Evolutionary conservation across 2,797 vertebrate species (phyloP).

Genomic region (Coregonus sp.): DNA sequence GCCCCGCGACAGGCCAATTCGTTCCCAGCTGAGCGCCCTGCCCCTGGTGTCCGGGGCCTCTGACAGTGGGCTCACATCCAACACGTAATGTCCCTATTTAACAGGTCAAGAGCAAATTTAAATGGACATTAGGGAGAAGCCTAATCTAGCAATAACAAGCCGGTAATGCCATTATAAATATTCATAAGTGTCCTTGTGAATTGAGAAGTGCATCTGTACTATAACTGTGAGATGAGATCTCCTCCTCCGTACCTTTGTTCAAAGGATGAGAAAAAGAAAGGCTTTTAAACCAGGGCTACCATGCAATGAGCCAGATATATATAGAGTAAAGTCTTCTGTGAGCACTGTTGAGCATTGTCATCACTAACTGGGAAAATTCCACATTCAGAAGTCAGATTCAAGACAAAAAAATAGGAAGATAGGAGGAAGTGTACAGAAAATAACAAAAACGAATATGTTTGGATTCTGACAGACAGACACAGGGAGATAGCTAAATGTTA

Average conservation of each 20-base stretch:
- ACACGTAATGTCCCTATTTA: conserved; percentile 49
- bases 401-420: no score
- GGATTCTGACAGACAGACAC: no score
- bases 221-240: no score
- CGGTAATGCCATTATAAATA: conserved; percentile 43
- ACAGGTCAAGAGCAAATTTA: conserved; percentile 56
- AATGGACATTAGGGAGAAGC: conserved; percentile 43
- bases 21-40: conserved; percentile 52
- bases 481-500: no score
- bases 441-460: no score
- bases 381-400: no score
- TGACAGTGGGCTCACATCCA: conserved; percentile 48
- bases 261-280: not conserved
- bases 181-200: conserved; percentile 46
- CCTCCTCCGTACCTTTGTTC: not conserved
- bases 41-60: conserved; percentile 40
- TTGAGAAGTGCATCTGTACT: not conserved
- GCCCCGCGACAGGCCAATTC: conserved; percentile 60
- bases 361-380: no score
- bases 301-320: no score
- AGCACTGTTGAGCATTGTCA: no score
- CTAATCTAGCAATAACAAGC: conserved; percentile 44
- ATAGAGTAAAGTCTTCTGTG: not conserved
- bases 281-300: not conserved
- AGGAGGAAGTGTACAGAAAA: no score